A percentile compares a stretch with the other conserved stretches of the same genome.
phyloP scores from a whole-genome alignment of 1,140 invertebrate genomes.

The Bombus soroeensis region DNA sequence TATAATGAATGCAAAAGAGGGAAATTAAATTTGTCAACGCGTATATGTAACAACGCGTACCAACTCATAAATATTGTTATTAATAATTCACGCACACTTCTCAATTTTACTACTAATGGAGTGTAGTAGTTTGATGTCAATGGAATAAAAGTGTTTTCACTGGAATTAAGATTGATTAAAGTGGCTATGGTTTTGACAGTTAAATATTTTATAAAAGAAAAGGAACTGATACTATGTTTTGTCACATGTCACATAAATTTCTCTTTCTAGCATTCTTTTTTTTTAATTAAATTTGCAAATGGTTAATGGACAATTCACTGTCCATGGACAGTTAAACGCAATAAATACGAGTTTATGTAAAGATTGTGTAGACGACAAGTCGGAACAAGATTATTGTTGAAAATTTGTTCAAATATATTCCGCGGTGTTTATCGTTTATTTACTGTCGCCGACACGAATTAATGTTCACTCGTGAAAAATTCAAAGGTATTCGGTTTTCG shows the following conservation, averaged over 20 bases:
- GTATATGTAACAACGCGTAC: too few relatives aligned
- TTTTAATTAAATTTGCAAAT: not conserved
- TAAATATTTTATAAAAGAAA: not conserved
- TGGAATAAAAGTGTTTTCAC: not conserved
- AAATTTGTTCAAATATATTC: constrained; percentile 2
- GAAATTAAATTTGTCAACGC: too few relatives aligned
- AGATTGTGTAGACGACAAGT: too few relatives aligned
- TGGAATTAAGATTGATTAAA: not conserved
- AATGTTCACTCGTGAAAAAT: constrained; percentile 15
- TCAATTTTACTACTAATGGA: not conserved
- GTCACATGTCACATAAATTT: not conserved
- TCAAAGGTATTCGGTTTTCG: not conserved
- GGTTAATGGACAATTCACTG: not conserved
- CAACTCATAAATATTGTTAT: too few relatives aligned
- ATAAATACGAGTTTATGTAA: not conserved
- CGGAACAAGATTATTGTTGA: not conserved
- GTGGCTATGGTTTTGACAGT: not conserved
- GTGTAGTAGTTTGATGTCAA: not conserved
- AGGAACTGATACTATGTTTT: not conserved
- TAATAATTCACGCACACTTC: too few relatives aligned
- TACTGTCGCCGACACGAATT: constrained; percentile 1
- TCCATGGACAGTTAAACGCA: not conserved
- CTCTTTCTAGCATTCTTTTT: not conserved
- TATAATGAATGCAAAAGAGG: too few relatives aligned
- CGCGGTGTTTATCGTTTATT: not conserved